Base-by-base conservation (phyloP, 2,888 invertebrate species). In the Caenorhabditis drosophilae region DNA sequence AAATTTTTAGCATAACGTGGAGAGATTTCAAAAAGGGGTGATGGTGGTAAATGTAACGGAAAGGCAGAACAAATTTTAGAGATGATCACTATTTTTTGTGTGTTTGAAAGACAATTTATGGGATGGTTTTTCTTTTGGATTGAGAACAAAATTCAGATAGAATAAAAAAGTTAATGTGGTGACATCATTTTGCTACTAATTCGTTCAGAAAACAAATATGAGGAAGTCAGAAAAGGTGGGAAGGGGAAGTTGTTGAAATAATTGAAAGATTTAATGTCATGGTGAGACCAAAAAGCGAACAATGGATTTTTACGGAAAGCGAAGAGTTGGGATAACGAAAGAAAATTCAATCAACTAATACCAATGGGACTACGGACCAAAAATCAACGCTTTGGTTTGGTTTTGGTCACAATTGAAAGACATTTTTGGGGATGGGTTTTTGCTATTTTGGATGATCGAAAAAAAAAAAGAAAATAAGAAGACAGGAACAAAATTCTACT, bases 391-490 rank as follows among this genome's bases (percentile, higher is more conserved):
- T n/a, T n/a, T n/a, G n/a, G n/a, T n/a, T n/a, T n/a, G n/a, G n/a
- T n/a, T n/a, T n/a, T n/a, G n/a, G n/a, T n/a, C n/a, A n/a, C n/a
- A 31, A 23, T 22, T 42, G 42, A 42, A 42, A 42, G 42, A 42
- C 42, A 2, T 42, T 18, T 40, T 42, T 22, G 6, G 42, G 23
- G 23, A 42, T 15, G 42, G 20, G 11, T 40, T n/a, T 16, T 9
- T 11, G 12, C 6, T 6, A 20, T 16, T 16, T 7, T 4, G 42
- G 42, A 20, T 23, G 22, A 15, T 42, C 20, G 42, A 15, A 4
- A 18, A 20, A 42, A 22, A 15, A 23, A 2, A n/a, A 23, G 42
- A 42, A 23, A 42, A 22, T 20, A 18, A 4, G 18, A 3, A 22
- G 20, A 22, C 20, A 9, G 31, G 12, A 9, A 31, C 12, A 31